Conservation (phyloP, 2,113 vertebrate genomes). For the Thalassarche chlororhynchos region DNA sequence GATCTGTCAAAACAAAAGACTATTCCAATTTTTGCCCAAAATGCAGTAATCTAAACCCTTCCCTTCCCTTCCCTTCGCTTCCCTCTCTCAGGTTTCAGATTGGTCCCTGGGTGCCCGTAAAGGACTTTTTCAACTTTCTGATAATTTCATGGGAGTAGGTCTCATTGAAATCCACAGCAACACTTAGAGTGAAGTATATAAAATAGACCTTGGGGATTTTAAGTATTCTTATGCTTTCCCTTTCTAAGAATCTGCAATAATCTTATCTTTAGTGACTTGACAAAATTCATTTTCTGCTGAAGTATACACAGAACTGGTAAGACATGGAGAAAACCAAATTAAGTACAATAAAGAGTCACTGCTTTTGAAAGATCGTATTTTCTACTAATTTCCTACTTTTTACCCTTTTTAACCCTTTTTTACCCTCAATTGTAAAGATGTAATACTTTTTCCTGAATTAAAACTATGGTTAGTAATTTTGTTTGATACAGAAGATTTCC, state of each 20-base stretch:
- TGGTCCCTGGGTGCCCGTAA: not conserved
- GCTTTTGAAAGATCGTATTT: not conserved
- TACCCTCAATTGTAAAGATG: not conserved
- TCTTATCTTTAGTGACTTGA: not conserved
- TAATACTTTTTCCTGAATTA: not conserved
- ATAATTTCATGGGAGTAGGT: not conserved
- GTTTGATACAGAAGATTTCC: not conserved
- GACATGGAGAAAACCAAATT: not conserved
- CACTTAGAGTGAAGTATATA: not conserved
- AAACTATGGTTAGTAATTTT: not conserved
- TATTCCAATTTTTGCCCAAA: not conserved
- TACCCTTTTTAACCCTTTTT: not conserved
- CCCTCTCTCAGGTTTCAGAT: not conserved
- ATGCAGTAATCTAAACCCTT: not conserved
- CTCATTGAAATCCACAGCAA: not conserved
- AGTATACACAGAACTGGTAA: not conserved
- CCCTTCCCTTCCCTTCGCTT: not conserved
- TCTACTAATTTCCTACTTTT: not conserved
- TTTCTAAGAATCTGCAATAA: not conserved
- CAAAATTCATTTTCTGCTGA: not conserved
- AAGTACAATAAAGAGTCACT: not conserved
- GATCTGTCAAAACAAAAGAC: not conserved
- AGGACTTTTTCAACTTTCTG: not conserved
- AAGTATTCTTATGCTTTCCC: not conserved
- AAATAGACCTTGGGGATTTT: not conserved